Evolutionary conservation across 2,888 invertebrate species (phyloP).

Genomic region (Acholoe squamosa): DNA sequence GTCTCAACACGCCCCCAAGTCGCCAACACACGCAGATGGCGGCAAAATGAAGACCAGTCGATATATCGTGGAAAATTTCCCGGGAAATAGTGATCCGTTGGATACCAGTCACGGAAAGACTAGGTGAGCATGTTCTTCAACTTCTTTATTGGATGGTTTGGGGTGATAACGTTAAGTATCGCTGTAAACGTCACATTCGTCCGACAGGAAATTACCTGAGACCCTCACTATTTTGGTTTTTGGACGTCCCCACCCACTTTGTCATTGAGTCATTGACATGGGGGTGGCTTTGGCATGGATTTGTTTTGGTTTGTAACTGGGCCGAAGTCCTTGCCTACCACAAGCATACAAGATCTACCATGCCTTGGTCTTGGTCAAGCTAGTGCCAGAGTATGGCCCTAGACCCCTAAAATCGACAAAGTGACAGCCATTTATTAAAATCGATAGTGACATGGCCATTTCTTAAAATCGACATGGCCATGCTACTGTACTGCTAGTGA

Average conservation of each 20-base stretch:
- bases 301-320: constrained; percentile 12
- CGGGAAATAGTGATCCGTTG: constrained; percentile 13
- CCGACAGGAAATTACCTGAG: background rate
- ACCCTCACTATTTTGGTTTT: too few relatives aligned
- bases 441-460: too few relatives aligned
- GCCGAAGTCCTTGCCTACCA: constrained; percentile 19
- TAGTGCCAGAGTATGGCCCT: too few relatives aligned
- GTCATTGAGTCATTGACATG: background rate
- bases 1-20: background rate
- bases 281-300: background rate
- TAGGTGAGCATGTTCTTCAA: background rate
- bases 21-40: constrained; percentile 20
- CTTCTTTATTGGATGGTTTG: background rate
- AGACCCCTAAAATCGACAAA: too few relatives aligned
- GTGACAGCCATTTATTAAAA: too few relatives aligned
- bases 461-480: too few relatives aligned
- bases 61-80: constrained; percentile 50
- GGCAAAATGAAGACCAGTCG: constrained; percentile 61
- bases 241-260: too few relatives aligned
- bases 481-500: too few relatives aligned
- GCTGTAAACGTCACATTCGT: background rate
- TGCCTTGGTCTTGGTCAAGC: too few relatives aligned
- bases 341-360: background rate
- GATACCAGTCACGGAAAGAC: background rate
- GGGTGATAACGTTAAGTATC: background rate